phyloP scores from a whole-genome alignment of 1,140 invertebrate species.

The Heliconius nattereri region DNA sequence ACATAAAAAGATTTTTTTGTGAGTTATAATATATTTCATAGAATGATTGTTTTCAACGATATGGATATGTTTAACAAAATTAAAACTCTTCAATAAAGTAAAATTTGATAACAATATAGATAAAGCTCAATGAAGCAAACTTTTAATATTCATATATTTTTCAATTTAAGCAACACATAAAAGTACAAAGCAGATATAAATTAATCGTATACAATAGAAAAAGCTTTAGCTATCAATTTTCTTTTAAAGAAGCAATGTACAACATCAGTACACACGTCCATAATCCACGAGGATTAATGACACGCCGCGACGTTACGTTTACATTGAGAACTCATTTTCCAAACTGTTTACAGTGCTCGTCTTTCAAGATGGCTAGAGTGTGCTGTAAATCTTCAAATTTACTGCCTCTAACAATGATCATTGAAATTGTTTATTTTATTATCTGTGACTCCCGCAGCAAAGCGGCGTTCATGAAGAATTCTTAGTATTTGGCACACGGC shows the following conservation, averaged over 20 bases:
- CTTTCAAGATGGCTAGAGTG: slow-evolving; percentile 41
- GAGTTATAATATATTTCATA: not conserved
- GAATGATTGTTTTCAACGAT: not conserved
- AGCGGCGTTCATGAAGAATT: slow-evolving; percentile 45
- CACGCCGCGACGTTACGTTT: slow-evolving; percentile 21
- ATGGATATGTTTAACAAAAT: not conserved
- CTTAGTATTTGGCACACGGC: slow-evolving; percentile 47
- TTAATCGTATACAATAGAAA: not conserved
- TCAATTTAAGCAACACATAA: not conserved
- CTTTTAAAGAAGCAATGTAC: not conserved
- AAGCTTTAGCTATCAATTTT: not conserved
- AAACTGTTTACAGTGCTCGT: slow-evolving; percentile 50
- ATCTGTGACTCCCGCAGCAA: slow-evolving; percentile 39
- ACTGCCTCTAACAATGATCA: slow-evolving; percentile 48
- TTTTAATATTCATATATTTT: too few relatives aligned
- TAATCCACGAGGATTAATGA: slow-evolving; percentile 24
- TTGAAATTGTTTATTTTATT: slow-evolving; percentile 53
- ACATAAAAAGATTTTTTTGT: too few relatives aligned
- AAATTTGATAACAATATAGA: not conserved
- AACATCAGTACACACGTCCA: slow-evolving; percentile 21
- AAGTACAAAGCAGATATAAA: not conserved
- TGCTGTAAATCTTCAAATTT: slow-evolving; percentile 53
- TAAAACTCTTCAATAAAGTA: not conserved
- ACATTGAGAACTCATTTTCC: slow-evolving; percentile 36
- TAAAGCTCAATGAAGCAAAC: too few relatives aligned